These are phyloP conservation scores for Phalera bucephala DNA, from an alignment of 2,888 invertebrate species.

Conservation along the genomic window DNA sequence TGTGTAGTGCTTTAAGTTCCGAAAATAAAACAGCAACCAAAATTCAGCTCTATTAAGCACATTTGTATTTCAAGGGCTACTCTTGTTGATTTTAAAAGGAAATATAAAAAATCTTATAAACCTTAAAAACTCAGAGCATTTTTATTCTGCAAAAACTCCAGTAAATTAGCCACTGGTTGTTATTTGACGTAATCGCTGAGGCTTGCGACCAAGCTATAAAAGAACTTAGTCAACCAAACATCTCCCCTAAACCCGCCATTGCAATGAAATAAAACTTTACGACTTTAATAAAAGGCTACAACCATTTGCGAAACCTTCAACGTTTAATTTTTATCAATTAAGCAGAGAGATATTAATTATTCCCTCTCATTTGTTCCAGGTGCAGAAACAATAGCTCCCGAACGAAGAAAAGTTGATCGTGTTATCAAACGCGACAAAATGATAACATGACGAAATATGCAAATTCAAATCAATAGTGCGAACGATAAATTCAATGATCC, in stretches of 20 bases:
- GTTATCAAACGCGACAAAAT: constrained; percentile 46
- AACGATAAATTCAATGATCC: constrained; percentile 48
- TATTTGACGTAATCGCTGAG: constrained; percentile 14
- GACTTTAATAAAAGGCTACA: constrained; percentile 21
- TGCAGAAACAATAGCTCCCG: constrained; percentile 34
- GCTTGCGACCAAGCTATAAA: constrained; percentile 11
- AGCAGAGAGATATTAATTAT: constrained; percentile 6
- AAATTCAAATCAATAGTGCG: constrained; percentile 49
- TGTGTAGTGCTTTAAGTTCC: too few relatives aligned
- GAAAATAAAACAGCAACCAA: too few relatives aligned
- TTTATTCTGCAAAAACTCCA: too few relatives aligned
- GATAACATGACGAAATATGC: constrained; percentile 76
- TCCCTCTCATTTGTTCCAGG: constrained; percentile 62
- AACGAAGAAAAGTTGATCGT: constrained; percentile 34
- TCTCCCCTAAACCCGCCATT: constrained; percentile 19
- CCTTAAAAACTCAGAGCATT: too few relatives aligned
- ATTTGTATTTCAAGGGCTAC: too few relatives aligned
- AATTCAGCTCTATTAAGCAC: too few relatives aligned
- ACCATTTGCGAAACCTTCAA: constrained; percentile 23
- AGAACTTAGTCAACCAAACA: constrained; percentile 24
- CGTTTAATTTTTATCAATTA: constrained; percentile 9
- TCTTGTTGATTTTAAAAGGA: too few relatives aligned
- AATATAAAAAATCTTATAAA: too few relatives aligned
- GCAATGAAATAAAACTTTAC: constrained; percentile 29
- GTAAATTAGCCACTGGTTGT: constrained; percentile 11